Evolutionary conservation across 2,797 vertebrate species (phyloP).

Genomic region (Loris lydekkerianus): DNA sequence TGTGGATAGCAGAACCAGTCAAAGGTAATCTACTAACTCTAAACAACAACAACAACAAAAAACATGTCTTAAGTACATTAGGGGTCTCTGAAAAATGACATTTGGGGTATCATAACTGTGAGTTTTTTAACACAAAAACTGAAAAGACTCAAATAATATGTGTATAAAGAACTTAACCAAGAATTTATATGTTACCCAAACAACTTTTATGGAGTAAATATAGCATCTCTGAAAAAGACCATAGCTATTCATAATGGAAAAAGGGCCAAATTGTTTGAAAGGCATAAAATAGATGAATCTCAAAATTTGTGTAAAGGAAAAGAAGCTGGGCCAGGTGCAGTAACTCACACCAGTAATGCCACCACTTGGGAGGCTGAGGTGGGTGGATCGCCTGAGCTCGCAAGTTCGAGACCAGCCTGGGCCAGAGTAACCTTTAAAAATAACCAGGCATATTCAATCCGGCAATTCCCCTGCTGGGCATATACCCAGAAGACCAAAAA

Average conservation of each 20-base stretch:
- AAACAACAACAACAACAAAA: background rate
- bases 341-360: too few relatives aligned
- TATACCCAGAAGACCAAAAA: too few relatives aligned
- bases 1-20: background rate
- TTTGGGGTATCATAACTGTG: background rate
- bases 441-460: too few relatives aligned
- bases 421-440: too few relatives aligned
- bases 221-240: constrained; percentile 20
- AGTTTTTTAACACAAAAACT: constrained; percentile 45
- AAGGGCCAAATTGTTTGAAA: constrained; percentile 52
- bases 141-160: constrained; percentile 33
- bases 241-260: constrained; percentile 2
- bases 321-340: background rate
- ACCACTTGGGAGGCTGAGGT: too few relatives aligned
- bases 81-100: background rate
- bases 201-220: constrained; percentile 59
- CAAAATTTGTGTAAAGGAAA: constrained; percentile 48
- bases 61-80: constrained; percentile 11
- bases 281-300: constrained; percentile 16
- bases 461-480: too few relatives aligned
- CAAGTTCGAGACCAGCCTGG: too few relatives aligned
- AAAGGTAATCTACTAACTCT: constrained; percentile 25
- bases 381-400: too few relatives aligned
- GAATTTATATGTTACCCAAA: constrained; percentile 26
- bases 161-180: background rate